Evolutionary conservation across 2,113 vertebrate genomes (phyloP).

Genomic region (Nothoprocta pentlandii): DNA sequence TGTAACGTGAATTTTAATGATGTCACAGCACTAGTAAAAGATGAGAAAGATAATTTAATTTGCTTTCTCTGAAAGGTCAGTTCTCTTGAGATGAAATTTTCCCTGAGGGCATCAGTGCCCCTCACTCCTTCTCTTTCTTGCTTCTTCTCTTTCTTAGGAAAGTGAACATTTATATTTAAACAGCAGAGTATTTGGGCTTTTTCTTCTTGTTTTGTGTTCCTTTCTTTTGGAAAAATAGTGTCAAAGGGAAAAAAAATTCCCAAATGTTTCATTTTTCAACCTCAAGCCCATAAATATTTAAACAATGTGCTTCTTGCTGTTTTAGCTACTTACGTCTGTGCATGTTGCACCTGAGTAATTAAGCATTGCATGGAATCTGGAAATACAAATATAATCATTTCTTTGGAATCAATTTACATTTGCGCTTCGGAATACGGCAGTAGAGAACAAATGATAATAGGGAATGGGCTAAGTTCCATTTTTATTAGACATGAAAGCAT

Average conservation of each 20-base stretch:
- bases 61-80: constrained; percentile 83
- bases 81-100: constrained; percentile 80
- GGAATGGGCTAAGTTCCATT: not conserved
- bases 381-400: not conserved
- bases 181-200: not conserved
- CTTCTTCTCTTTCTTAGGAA: constrained; percentile 41
- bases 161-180: constrained; percentile 73
- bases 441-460: not conserved
- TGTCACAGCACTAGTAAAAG: constrained; percentile 79
- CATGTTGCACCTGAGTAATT: not conserved
- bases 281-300: constrained; percentile 39
- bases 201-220: not conserved
- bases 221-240: not conserved
- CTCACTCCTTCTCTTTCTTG: constrained; percentile 41
- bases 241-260: not conserved
- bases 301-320: not conserved
- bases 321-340: constrained; percentile 2
- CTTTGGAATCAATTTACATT: not conserved
- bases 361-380: not conserved
- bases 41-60: constrained; percentile 86
- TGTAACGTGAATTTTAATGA: constrained; percentile 83
- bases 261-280: constrained; percentile 31
- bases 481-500: not conserved
- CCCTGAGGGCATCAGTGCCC: constrained; percentile 72
- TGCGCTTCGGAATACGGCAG: not conserved